A percentile compares a stretch with the other conserved stretches of the same genome.
Conservation (phyloP, 1,140 invertebrate genomes). For the Venustaconcha ellipsiformis region DNA sequence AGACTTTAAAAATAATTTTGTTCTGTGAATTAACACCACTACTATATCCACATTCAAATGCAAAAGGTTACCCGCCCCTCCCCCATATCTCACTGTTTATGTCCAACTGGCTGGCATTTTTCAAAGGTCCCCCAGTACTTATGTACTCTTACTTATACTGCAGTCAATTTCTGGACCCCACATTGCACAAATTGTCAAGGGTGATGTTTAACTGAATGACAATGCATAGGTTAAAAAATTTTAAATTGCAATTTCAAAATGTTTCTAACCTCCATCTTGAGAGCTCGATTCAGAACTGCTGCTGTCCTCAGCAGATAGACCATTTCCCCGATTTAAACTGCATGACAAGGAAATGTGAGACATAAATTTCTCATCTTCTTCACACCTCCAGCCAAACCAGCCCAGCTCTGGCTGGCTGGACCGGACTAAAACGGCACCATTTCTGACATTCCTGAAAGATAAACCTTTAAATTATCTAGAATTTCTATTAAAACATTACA, state of each 20-base stretch:
- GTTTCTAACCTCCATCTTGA: conserved; percentile 8
- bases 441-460: conserved; percentile 77
- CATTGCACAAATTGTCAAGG: no score
- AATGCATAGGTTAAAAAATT: background rate
- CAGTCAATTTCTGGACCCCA: no score
- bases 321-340: conserved; percentile 66
- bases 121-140: no score
- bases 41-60: no score
- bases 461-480: conserved; percentile 8
- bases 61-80: no score
- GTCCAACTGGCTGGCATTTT: background rate
- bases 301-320: conserved; percentile 23
- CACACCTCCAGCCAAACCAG: conserved; percentile 91
- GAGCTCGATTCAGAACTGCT: conserved; percentile 38
- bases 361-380: conserved; percentile 88
- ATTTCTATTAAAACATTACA: background rate
- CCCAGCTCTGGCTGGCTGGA: conserved; percentile 94
- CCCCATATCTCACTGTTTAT: no score
- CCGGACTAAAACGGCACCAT: conserved; percentile 92
- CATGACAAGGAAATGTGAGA: conserved; percentile 88
- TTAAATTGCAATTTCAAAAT: no score
- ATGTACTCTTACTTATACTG: no score
- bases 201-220: no score
- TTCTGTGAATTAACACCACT: no score
- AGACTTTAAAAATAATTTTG: no score